Evolutionary conservation across 2,797 vertebrate species (phyloP), one percentile per base, ranked within the genome.

Genomic region (Cirrhinus mrigala): DNA sequence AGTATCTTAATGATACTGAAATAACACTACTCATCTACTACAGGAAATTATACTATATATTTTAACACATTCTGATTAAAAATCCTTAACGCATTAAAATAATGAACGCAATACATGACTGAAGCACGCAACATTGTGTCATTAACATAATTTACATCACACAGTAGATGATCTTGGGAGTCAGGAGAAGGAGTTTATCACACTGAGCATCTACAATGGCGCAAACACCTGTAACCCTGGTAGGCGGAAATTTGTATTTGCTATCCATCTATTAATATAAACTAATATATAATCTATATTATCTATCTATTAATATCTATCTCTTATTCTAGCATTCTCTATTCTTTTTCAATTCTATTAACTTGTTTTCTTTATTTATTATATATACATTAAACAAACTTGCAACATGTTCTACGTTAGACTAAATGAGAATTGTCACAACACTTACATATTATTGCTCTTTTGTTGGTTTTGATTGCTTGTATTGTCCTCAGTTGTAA

Each of bases 101-200:
- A 27, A 29, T 64, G 5, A 27, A 24, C 3, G 6, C 62, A 64
- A 37, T 37, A 37, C 29, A 16, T 64, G 8, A 29, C 2, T 29
- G 24, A 64, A 29, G n/a, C 24, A 3, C 12, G 1, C 60, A 27
- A 14, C 15, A 62, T 27, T 62, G 60, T 24, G 0, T 64, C 24
- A 66, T 66, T 66, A 33, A 66, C 27, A 0, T 66, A 7, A 29
- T 33, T 66, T 66, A 29, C 62, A 1, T 66, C 27, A 66, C 60
- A 64, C 62, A 66, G 62, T 66, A 66, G 27, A 66, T 33, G 62
- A 66, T 66, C 62, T 66, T 66, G 62, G 62, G 27, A 66, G 62
- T 66, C 62, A 2, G 62, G 24, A 29, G 60, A 64, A 64, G 27
- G 14, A 29, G 2, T 64, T 15, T 64, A 66, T 64, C 27, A 66